These are phyloP conservation scores for Slavum lentiscoides DNA, from an alignment of 2,888 invertebrate species.

Conservation along the genomic window DNA sequence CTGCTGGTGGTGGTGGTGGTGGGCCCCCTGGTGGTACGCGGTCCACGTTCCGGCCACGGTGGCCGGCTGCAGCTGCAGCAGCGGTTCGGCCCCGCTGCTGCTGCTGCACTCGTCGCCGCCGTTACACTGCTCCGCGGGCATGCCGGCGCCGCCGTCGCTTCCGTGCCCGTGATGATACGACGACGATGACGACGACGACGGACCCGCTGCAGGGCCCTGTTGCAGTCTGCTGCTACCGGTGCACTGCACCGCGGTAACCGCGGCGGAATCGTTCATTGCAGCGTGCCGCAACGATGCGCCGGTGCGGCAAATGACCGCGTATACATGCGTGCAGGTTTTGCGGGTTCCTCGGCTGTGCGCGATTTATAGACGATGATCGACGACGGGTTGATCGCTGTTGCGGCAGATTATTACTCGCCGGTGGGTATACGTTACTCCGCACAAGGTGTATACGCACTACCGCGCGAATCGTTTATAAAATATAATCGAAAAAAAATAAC, in stretches of 20 bases:
- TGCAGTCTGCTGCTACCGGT: neutral
- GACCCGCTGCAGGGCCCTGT: neutral
- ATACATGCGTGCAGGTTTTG: too few species aligned
- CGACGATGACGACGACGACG: neutral
- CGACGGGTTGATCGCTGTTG: neutral
- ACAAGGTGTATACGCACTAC: too few species aligned
- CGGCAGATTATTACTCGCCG: too few species aligned
- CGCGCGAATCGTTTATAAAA: too few species aligned
- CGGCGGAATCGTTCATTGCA: slow-evolving; percentile 39
- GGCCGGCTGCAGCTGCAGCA: slow-evolving; percentile 15
- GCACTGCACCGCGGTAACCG: slow-evolving; percentile 12
- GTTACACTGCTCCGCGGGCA: slow-evolving; percentile 5
- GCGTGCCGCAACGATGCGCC: neutral
- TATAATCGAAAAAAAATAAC: too few species aligned
- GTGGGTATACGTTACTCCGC: too few species aligned
- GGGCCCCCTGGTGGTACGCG: slow-evolving; percentile 10
- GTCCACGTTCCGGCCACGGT: slow-evolving; percentile 35
- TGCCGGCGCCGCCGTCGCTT: neutral
- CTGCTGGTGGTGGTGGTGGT: slow-evolving; percentile 37
- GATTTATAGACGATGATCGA: neutral
- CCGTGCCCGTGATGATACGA: slow-evolving; percentile 30
- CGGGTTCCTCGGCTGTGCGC: too few species aligned
- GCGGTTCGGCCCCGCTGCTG: neutral
- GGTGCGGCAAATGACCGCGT: neutral
- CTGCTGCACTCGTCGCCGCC: slow-evolving; percentile 23